A percentile compares a stretch with the other conserved stretches of the same genome.
These are phyloP conservation scores for Mesocricetus auratus DNA, from an alignment of 2,113 vertebrate genomes.

Conservation along the genomic window DNA sequence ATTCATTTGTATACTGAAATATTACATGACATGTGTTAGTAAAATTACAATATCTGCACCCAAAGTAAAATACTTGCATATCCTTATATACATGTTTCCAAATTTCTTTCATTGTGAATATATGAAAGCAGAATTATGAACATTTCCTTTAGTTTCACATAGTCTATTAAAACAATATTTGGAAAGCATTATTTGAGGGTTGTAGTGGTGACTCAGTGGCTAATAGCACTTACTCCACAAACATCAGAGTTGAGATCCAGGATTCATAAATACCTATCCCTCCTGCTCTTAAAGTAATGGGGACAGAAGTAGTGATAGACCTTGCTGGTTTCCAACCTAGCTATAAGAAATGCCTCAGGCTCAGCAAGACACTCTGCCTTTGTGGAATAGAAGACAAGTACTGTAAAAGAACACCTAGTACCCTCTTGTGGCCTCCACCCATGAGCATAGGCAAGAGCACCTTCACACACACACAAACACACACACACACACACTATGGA, in stretches of 20 bases:
- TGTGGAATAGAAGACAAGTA: no score
- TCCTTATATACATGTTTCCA: neutral
- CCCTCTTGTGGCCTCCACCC: neutral
- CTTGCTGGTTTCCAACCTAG: neutral
- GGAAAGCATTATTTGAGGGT: neutral
- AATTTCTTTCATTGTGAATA: neutral
- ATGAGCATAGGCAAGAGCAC: no score
- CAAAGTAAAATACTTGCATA: constrained; percentile 39
- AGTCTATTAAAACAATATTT: neutral
- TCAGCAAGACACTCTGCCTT: neutral
- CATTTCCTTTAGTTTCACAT: neutral
- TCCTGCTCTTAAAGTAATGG: neutral
- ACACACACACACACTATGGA: neutral
- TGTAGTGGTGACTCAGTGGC: no score
- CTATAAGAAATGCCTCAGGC: no score
- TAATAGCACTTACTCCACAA: neutral
- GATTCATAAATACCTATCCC: neutral
- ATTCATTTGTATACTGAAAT: neutral
- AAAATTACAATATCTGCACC: neutral
- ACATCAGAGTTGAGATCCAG: no score
- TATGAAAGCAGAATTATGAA: neutral
- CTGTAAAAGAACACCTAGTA: neutral
- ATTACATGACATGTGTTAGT: constrained; percentile 5
- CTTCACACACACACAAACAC: neutral
- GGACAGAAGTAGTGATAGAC: neutral